Evolutionary conservation across 2,888 invertebrate genomes (phyloP).

Genomic region (Ephialtes manifestator): DNA sequence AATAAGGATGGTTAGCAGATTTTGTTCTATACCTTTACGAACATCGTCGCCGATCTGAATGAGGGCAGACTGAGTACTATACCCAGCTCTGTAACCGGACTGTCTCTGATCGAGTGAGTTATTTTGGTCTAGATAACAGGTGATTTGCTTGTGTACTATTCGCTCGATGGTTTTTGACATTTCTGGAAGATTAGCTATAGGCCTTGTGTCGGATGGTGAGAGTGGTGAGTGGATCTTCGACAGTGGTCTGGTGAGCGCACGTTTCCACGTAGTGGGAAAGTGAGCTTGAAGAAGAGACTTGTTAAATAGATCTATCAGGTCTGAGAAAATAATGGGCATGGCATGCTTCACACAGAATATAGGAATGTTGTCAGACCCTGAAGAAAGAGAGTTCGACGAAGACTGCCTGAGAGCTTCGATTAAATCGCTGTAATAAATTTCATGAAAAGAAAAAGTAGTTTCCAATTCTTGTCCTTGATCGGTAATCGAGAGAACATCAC

Average conservation of each 20-base stretch:
- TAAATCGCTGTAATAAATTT: too few relatives aligned
- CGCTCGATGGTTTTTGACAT: constrained; percentile 35
- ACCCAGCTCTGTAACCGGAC: neutral
- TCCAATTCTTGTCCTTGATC: too few relatives aligned
- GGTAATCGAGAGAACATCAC: too few relatives aligned
- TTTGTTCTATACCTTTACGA: neutral
- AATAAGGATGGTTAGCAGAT: constrained; percentile 7
- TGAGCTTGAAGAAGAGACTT: neutral
- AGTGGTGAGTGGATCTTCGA: neutral
- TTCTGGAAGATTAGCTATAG: constrained; percentile 22
- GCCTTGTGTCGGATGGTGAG: constrained; percentile 8
- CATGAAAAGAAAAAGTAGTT: too few relatives aligned
- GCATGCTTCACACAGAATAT: neutral
- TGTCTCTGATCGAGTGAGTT: constrained; percentile 1
- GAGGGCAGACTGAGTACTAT: constrained; percentile 23
- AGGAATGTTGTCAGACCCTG: too few relatives aligned
- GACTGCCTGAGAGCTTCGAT: too few relatives aligned
- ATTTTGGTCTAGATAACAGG: neutral
- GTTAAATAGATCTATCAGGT: neutral
- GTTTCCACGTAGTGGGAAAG: neutral
- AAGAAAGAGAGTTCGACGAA: too few relatives aligned
- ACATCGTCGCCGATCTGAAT: constrained; percentile 30
- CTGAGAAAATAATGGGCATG: neutral
- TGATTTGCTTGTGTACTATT: constrained; percentile 19
- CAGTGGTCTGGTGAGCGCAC: neutral